A percentile compares a stretch with the other conserved stretches of the same genome.
Conservation (phyloP, 2,113 vertebrate species). For the Furnarius figulus region DNA sequence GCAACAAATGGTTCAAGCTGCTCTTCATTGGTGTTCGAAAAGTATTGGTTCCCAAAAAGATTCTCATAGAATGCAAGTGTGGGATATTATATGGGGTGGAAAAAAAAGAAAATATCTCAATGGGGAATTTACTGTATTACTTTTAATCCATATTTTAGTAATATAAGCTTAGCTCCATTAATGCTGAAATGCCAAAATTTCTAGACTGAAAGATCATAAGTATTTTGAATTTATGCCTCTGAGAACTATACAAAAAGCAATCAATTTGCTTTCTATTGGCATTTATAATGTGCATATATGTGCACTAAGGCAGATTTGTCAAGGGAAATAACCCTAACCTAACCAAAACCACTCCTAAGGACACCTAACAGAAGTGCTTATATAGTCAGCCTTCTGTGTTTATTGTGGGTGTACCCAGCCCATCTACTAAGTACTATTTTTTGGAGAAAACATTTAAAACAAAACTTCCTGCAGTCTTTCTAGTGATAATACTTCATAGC, state of each 20-base stretch:
- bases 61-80: not conserved
- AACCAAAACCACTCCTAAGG: not conserved
- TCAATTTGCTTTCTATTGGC: not conserved
- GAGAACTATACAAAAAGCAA: not conserved
- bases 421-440: not conserved
- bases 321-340: not conserved
- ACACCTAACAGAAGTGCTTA: not conserved
- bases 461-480: not conserved
- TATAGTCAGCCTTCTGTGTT: not conserved
- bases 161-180: not conserved
- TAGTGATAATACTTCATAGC: not conserved
- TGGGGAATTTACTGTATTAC: not conserved
- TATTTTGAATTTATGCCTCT: not conserved
- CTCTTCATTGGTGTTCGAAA: not conserved
- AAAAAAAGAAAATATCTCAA: not conserved
- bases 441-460: not conserved
- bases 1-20: not conserved
- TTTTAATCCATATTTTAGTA: not conserved
- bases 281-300: not conserved
- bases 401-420: not conserved
- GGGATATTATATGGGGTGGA: not conserved
- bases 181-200: not conserved
- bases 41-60: not conserved
- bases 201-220: not conserved
- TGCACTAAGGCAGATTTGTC: not conserved